phyloP scores from a whole-genome alignment of 2,797 vertebrate genomes.

The Alca torda region DNA sequence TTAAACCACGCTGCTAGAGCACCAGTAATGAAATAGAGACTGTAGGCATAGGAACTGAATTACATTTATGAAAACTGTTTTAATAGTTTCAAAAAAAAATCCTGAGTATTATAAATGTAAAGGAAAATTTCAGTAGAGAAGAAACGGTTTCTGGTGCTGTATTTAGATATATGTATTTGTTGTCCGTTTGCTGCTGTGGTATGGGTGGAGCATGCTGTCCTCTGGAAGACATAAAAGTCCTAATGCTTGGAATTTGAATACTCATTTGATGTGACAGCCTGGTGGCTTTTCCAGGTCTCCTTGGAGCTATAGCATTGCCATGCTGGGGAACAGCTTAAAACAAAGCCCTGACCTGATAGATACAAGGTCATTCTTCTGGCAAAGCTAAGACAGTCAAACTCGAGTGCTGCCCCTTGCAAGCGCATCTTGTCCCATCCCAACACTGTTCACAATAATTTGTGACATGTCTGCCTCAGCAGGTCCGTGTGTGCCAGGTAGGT shows the following conservation, averaged over 20 bases:
- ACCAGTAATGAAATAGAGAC: neutral
- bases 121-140: neutral
- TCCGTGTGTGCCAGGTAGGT: neutral
- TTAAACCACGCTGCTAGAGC: neutral
- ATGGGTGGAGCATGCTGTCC: neutral
- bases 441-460: neutral
- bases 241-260: neutral
- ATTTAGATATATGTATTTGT: neutral
- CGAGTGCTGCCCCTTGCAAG: neutral
- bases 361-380: neutral
- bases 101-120: neutral
- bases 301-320: neutral
- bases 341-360: neutral
- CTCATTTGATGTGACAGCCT: neutral
- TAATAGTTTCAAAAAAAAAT: neutral
- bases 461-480: neutral
- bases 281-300: neutral
- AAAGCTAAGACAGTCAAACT: accelerated
- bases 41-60: neutral
- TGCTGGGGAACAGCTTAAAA: neutral
- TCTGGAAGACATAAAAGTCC: neutral
- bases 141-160: neutral
- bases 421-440: neutral
- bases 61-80: neutral
- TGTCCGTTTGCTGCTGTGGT: neutral